These are phyloP conservation scores for Carduelis carduelis DNA, from an alignment of 2,797 vertebrate genomes.

Conservation along the genomic window DNA sequence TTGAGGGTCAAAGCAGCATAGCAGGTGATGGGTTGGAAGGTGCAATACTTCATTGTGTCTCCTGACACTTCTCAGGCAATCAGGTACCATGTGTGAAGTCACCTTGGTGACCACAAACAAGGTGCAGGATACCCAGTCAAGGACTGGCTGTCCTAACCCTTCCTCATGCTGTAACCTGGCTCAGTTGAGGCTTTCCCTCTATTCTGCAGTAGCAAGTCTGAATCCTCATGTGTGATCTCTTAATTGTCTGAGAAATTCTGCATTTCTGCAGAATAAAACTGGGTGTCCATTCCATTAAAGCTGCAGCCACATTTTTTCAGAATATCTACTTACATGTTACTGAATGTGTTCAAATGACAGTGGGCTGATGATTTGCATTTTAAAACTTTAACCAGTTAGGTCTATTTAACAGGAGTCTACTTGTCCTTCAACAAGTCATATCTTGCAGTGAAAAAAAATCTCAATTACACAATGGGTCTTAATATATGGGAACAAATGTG, in stretches of 20 bases:
- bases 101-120: not conserved
- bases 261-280: not conserved
- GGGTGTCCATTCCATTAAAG: not conserved
- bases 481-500: slow-evolving; percentile 12
- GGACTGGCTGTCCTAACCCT: not conserved
- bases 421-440: slow-evolving; percentile 5
- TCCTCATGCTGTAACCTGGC: not conserved
- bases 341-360: not conserved
- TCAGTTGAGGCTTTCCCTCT: not conserved
- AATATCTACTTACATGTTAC: not conserved
- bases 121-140: not conserved
- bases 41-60: not conserved
- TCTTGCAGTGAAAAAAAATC: not conserved
- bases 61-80: not conserved
- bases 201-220: not conserved
- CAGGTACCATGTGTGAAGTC: not conserved
- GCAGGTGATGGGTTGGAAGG: not conserved
- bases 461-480: not conserved
- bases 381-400: not conserved
- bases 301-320: not conserved
- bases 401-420: not conserved
- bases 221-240: not conserved
- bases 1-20: not conserved
- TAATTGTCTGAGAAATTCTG: not conserved
- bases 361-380: not conserved